Conservation (phyloP, 2,113 vertebrate species). For the Labeo catla region DNA sequence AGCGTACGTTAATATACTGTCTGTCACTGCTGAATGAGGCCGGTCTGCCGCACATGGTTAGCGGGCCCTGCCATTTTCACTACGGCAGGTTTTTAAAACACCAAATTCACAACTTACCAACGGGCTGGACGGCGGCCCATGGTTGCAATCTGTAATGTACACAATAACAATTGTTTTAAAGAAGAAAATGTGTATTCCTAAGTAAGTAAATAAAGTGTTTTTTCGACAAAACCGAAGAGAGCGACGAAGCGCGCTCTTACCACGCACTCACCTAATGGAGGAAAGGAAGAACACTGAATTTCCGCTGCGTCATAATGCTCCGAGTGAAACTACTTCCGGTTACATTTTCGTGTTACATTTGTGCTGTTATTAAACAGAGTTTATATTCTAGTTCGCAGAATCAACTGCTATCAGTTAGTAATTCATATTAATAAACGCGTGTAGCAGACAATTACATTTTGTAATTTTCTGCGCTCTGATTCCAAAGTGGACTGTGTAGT, state of each 20-base stretch:
- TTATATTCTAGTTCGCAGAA: not conserved
- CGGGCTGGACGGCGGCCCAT: conserved; percentile 84
- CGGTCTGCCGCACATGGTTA: conserved; percentile 67
- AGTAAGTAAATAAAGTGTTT: not conserved
- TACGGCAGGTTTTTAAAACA: not conserved
- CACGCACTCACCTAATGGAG: conserved; percentile 83
- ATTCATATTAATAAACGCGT: not conserved
- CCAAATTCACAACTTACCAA: conserved; percentile 70
- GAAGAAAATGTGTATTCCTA: fast-evolving
- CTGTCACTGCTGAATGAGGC: not conserved
- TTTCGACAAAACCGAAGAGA: conserved; percentile 22
- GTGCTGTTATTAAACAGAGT: not conserved
- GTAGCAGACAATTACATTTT: not conserved
- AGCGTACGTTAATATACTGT: not conserved
- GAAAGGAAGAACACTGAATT: conserved; percentile 72
- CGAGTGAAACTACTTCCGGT: conserved; percentile 35
- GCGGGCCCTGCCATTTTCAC: conserved; percentile 73
- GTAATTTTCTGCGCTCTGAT: not conserved
- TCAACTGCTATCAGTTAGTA: not conserved
- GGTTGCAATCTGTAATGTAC: conserved; percentile 70
- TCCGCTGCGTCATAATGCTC: conserved; percentile 70
- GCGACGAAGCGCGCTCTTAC: conserved; percentile 34
- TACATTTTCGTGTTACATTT: not conserved
- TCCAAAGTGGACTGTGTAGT: not conserved
- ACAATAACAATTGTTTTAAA: conserved; percentile 45